A percentile compares a stretch with the other conserved stretches of the same genome.
Evolutionary conservation across 2,113 vertebrate genomes (phyloP).

Genomic region (Melanerpes formicivorus): DNA sequence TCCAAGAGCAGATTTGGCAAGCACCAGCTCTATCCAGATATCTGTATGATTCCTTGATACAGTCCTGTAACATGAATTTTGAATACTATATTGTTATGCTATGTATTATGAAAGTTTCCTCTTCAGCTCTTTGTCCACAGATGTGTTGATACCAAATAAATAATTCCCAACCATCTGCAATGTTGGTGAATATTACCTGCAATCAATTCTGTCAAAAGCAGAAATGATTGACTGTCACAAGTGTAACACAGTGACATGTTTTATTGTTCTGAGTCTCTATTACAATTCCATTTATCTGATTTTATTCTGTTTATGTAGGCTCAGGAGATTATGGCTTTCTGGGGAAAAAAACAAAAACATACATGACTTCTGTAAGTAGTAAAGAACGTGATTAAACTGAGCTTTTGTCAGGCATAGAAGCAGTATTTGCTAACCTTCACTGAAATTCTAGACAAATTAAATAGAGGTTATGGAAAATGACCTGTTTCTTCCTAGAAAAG

Average conservation of each 20-base stretch:
- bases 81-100: background rate
- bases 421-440: background rate
- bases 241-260: background rate
- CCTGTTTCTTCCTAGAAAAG: background rate
- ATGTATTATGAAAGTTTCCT: background rate
- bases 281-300: background rate
- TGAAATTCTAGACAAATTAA: background rate
- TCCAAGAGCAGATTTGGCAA: background rate
- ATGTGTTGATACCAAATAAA: background rate
- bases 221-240: background rate
- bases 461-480: background rate
- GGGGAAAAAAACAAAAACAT: background rate
- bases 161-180: background rate
- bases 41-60: background rate
- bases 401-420: background rate
- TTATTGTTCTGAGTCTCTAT: constrained; percentile 9
- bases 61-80: background rate
- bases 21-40: background rate
- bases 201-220: background rate
- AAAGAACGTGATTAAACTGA: background rate
- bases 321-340: background rate
- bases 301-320: constrained; percentile 23
- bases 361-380: background rate
- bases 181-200: background rate
- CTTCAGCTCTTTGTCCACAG: background rate